Base-by-base conservation (phyloP, 2,888 invertebrate species). In the Endotricha flammealis region DNA sequence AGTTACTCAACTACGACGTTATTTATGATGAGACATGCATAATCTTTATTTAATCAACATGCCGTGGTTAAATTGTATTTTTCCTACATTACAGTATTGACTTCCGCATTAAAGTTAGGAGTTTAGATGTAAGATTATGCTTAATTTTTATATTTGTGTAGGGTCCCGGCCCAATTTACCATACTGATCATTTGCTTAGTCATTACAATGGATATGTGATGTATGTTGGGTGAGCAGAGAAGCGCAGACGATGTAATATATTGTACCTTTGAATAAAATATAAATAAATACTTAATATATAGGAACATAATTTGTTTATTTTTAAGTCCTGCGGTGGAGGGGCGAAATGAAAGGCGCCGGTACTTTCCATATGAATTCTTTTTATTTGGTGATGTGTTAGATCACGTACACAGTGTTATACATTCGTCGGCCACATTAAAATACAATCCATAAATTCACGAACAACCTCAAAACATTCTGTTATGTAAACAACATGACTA, bases 221-320 rank as follows among this genome's bases (percentile, higher is more conserved):
- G 74, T 66, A 58, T 64, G 74, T 68, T 72, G 79, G 65, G 70
- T 71, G 68, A 73, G 64, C 68, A 72, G 62, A 62, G 67, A 57
- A 69, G 76, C 75, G 72, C 67, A 66, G 78, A 81, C 77, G 82
- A 72, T 85, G 85, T 85, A 85, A 83, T 82, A 85, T 85, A 85
- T 85, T 86, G 85, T 85, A 85, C 80, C 85, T 85, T 85, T 82
- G 72, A 82, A 77, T 76, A 69, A 61, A 74, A 74, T 83, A 85
- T 83, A 81, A 83, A 85, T 82, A 83, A 83, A 85, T 82, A 85
- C 81, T 78, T 85, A 83, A 83, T 85, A 85, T 83, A 86, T 86
- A 82, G 77, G 77, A 60, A 7, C 24, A 36, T 29, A n/a, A 25
- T 32, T 61, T 46, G 66, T 77, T 76, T 75, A 46, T 66, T 71